These are phyloP conservation scores for Ctenopoma multispine DNA, from an alignment of 2,797 vertebrate species.

Conservation along the genomic window DNA sequence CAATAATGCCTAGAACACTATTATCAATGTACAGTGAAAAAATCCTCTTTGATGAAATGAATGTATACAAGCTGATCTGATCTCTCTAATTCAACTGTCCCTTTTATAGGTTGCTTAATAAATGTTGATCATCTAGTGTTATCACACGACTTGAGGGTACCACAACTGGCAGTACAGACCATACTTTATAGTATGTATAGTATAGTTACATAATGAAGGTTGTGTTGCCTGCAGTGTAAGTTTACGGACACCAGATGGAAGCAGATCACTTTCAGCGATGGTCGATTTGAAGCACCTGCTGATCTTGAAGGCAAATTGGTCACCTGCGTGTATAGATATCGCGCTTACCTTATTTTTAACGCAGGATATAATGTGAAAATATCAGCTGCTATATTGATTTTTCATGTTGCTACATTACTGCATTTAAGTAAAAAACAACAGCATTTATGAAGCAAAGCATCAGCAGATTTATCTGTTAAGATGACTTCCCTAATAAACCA, in stretches of 20 bases:
- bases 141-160: conserved; percentile 8
- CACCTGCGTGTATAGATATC: conserved; percentile 1
- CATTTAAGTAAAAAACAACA: neutral
- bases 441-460: conserved; percentile 9
- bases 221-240: conserved; percentile 43
- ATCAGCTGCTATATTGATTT: neutral
- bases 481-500: conserved; percentile 10
- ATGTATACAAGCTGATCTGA: conserved; percentile 16
- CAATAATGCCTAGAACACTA: conserved; percentile 2
- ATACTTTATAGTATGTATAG: too few relatives aligned
- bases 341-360: neutral
- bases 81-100: conserved; percentile 27
- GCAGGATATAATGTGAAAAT: neutral
- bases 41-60: conserved; percentile 1
- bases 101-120: conserved; percentile 45
- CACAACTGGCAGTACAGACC: conserved; percentile 14
- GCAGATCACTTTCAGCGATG: conserved; percentile 37
- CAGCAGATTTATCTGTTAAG: neutral
- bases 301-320: conserved; percentile 24
- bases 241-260: conserved; percentile 68
- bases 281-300: conserved; percentile 24
- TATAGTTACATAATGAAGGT: conserved; percentile 57
- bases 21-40: neutral
- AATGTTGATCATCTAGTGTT: conserved; percentile 28
- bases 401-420: neutral